Conservation (phyloP, 2,888 invertebrate genomes). For the Herminia tarsipennalis region DNA sequence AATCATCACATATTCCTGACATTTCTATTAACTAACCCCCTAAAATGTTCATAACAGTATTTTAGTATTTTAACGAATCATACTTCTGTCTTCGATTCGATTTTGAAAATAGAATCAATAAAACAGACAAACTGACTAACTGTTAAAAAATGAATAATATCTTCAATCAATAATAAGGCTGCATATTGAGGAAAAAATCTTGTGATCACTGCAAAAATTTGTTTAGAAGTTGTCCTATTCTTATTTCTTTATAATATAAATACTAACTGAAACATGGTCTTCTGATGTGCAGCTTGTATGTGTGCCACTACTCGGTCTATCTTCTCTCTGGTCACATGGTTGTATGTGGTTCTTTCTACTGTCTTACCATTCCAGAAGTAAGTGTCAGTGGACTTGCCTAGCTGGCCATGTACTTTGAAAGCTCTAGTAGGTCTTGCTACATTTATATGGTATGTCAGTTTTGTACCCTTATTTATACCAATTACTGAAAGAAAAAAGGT, state of each 20-base stretch:
- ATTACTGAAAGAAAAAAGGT: conserved; percentile 88
- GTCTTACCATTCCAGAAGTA: conserved; percentile 90
- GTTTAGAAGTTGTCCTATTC: too few species aligned
- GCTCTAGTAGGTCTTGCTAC: conserved; percentile 87
- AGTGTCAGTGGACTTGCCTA: conserved; percentile 92
- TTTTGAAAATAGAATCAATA: too few species aligned
- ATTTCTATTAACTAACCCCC: too few species aligned
- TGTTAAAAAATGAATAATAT: too few species aligned
- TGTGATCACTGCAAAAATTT: too few species aligned
- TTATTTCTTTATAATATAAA: neutral
- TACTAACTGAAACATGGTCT: conserved; percentile 93
- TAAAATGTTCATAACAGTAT: too few species aligned
- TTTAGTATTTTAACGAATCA: too few species aligned
- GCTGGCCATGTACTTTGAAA: conserved; percentile 90
- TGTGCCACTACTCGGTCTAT: conserved; percentile 91
- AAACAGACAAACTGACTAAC: too few species aligned
- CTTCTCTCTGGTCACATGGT: conserved; percentile 88
- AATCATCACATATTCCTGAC: too few species aligned
- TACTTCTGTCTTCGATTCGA: too few species aligned
- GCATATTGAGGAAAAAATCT: too few species aligned
- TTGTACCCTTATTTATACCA: conserved; percentile 89
- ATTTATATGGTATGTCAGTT: conserved; percentile 83
- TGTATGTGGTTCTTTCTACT: conserved; percentile 88
- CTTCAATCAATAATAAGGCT: too few species aligned
- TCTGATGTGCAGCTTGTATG: conserved; percentile 94